A percentile compares a stretch with the other conserved stretches of the same genome.
These are phyloP conservation scores for Tinea pellionella DNA, from an alignment of 2,888 invertebrate genomes.

Conservation along the genomic window DNA sequence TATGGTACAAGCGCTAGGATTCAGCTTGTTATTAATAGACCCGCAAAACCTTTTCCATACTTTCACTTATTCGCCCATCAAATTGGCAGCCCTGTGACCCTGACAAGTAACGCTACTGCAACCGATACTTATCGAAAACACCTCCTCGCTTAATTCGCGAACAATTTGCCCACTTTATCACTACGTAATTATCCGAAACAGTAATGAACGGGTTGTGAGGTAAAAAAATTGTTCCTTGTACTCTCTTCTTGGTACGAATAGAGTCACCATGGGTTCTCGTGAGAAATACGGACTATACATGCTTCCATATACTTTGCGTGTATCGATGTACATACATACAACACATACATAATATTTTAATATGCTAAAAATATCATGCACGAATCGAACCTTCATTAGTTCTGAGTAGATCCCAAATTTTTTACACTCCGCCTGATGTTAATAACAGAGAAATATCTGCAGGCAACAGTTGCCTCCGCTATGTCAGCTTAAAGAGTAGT, in stretches of 20 bases:
- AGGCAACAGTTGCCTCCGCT: no score
- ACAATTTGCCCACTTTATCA: constrained; percentile 66
- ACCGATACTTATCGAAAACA: constrained; percentile 17
- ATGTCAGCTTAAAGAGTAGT: no score
- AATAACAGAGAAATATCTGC: no score
- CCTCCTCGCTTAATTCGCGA: constrained; percentile 49
- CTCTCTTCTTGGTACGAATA: constrained; percentile 3
- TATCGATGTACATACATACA: no score
- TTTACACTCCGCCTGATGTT: no score
- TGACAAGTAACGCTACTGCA: neutral
- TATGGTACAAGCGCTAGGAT: no score
- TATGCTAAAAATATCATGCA: no score
- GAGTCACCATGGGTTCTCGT: neutral
- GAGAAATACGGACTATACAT: no score
- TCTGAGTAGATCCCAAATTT: no score
- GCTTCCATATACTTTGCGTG: no score
- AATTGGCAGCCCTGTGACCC: neutral
- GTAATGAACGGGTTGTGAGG: constrained; percentile 56
- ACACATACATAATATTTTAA: no score
- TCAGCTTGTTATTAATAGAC: neutral
- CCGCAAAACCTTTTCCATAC: neutral
- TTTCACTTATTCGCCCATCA: neutral
- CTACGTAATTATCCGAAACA: constrained; percentile 62
- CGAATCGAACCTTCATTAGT: no score
- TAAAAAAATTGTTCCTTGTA: constrained; percentile 17